Percentiles rank a stretch among this genome's conserved stretches.
These are phyloP conservation scores for Watsonalla cultraria DNA, from an alignment of 2,888 invertebrate genomes.

Conservation along the genomic window DNA sequence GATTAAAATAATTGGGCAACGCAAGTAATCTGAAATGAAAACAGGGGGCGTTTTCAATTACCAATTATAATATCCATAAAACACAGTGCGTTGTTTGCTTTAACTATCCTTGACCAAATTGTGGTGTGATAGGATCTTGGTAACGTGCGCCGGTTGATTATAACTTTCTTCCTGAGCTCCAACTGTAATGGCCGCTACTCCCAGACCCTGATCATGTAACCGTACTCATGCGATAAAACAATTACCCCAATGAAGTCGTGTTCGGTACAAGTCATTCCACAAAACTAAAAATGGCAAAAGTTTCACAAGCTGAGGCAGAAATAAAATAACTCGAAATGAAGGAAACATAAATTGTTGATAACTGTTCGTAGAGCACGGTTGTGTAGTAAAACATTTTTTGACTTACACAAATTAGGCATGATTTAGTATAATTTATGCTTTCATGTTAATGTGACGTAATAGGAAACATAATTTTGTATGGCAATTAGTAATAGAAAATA, in stretches of 20 bases:
- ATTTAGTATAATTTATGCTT: background rate
- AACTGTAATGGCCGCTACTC: slow-evolving; percentile 37
- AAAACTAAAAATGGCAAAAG: slow-evolving; percentile 39
- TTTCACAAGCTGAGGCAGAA: slow-evolving; percentile 18
- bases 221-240: slow-evolving; percentile 76
- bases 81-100: slow-evolving; percentile 49
- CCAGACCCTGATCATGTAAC: slow-evolving; percentile 44
- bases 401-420: slow-evolving; percentile 3
- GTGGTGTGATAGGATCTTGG: slow-evolving; percentile 65
- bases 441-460: background rate
- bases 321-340: slow-evolving; percentile 1
- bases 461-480: background rate
- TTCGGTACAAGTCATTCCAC: slow-evolving; percentile 47
- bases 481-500: background rate
- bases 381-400: background rate
- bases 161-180: slow-evolving; percentile 60
- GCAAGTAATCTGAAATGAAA: slow-evolving; percentile 26
- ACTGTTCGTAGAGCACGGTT: background rate
- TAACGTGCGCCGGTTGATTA: slow-evolving; percentile 61
- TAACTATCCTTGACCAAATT: slow-evolving; percentile 71
- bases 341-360: slow-evolving; percentile 2
- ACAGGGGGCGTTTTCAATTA: slow-evolving; percentile 31
- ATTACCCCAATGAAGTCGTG: slow-evolving; percentile 66
- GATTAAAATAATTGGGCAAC: background rate
- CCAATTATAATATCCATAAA: slow-evolving; percentile 45